Base-by-base conservation (phyloP, 2,797 vertebrate genomes). In the Leuciscus waleckii region DNA sequence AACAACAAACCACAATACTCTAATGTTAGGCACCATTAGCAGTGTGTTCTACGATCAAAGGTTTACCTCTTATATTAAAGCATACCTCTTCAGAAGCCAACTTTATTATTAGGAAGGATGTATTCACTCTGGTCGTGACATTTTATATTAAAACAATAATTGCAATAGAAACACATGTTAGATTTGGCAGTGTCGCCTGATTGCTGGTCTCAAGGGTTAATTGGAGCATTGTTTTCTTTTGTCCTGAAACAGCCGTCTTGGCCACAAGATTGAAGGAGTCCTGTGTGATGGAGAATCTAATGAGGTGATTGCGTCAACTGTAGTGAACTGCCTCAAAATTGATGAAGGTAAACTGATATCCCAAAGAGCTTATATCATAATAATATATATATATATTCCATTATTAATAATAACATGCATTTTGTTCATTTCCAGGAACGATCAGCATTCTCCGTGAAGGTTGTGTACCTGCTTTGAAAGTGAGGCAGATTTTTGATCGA, bases 251-350 rank as follows among this genome's bases (percentile, higher is more conserved):
- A 97, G 97, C 76, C 96, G 96, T 56, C 95, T 98, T 2, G 97
- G 96, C 51, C 93, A 96, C 75, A 97, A 97, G 87, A 92, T 98
- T 78, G 96, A 97, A 87, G 97, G 96, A 16, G 96, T 98, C 87
- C 93, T 98, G 23, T 97, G 97, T 85, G 97, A 98, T 29, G 97
- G 97, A 23, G 90, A 95, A 49, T 97, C 97, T 56, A 96, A 96
- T 68, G 97, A 97, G 91, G 88, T 95, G 68, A 94, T 97, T 87
- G 96, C 93, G 0, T 98, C 97, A 37, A 98, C 97, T 0, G 95
- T 98, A 58, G 95, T 98, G 88, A 97, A 96, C 93, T 98, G 97
- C 90, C 92, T 96, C 0, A 94, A 92, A 87, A 96, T 97, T 76
- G 93, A 98, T 90, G 96, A 97, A 94, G 95, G 97, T 97, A 92